Evolutionary conservation across 2,888 invertebrate genomes (phyloP).

Genomic region (Alviniconcha strummeri): DNA sequence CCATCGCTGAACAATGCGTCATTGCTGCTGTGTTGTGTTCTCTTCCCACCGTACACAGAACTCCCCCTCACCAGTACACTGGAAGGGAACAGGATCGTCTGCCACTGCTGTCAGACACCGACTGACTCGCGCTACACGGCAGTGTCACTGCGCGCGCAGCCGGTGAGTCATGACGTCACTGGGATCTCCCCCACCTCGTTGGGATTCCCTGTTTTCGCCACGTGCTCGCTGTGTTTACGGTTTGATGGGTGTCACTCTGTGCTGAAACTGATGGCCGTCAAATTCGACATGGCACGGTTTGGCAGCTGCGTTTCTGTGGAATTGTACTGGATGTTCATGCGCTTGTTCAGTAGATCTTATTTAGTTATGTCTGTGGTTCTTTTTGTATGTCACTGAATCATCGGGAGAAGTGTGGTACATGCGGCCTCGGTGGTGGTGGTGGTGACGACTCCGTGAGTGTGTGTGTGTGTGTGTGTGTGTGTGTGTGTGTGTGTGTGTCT

Average conservation of each 20-base stretch:
- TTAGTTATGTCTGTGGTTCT: not conserved
- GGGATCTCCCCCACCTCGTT: conserved; percentile 20
- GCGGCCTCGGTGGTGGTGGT: too few relatives aligned
- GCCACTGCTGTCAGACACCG: conserved; percentile 20
- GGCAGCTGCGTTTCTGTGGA: not conserved
- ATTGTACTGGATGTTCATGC: not conserved
- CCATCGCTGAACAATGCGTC: not conserved
- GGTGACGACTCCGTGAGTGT: not conserved
- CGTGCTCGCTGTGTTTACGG: conserved; percentile 6
- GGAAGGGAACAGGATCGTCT: conserved; percentile 6
- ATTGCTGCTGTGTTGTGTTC: not conserved
- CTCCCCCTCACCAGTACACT: not conserved
- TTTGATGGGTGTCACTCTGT: not conserved
- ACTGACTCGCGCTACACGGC: conserved; percentile 4
- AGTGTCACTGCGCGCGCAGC: conserved; percentile 38
- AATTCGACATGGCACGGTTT: not conserved
- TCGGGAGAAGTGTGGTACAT: not conserved
- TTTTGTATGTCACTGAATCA: not conserved
- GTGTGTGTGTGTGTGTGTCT: conserved; percentile 10
- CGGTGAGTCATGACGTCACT: conserved; percentile 30
- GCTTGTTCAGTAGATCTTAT: not conserved
- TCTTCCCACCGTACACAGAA: not conserved
- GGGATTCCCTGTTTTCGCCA: conserved; percentile 19
- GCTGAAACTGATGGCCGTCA: not conserved
- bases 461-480: not conserved